Percentiles rank a stretch among this genome's conserved stretches.
These are phyloP conservation scores for Neoarius graeffei DNA, from an alignment of 2,113 vertebrate species.

Conservation along the genomic window DNA sequence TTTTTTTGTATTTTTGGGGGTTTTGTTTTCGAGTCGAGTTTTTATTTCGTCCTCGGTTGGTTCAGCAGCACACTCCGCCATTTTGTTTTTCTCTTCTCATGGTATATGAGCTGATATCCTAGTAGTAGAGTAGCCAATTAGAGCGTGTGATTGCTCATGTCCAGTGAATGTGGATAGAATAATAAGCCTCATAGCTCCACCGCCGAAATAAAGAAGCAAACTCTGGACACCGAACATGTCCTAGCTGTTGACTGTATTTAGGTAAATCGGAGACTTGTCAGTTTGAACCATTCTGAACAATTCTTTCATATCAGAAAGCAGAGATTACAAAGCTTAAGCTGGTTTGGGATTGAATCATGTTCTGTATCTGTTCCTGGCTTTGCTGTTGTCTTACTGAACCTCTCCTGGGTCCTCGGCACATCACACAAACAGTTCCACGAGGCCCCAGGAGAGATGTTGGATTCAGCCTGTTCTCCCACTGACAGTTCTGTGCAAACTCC, in stretches of 20 bases:
- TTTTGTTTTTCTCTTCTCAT: too few species aligned
- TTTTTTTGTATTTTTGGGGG: too few species aligned
- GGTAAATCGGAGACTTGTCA: background rate
- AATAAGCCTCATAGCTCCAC: background rate
- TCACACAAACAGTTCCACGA: background rate
- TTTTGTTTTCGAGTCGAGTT: too few species aligned
- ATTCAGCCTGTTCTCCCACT: background rate
- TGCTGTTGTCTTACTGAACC: conserved; percentile 32
- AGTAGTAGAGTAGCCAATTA: too few species aligned
- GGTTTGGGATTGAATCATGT: conserved; percentile 41
- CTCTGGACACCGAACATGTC: background rate
- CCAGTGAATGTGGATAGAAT: too few species aligned
- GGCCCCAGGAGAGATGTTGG: background rate
- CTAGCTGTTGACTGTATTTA: background rate
- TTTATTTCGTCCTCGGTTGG: too few species aligned
- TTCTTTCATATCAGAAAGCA: background rate
- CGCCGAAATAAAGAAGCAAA: background rate
- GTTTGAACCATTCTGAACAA: background rate
- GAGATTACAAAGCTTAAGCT: background rate
- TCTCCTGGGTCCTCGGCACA: conserved; percentile 17
- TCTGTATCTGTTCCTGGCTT: conserved; percentile 19
- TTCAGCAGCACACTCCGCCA: too few species aligned
- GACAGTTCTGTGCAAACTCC: background rate
- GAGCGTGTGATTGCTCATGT: too few species aligned
- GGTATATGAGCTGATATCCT: too few species aligned